Conservation (phyloP, 2,888 invertebrate genomes). For the Ochropleura leucogaster region DNA sequence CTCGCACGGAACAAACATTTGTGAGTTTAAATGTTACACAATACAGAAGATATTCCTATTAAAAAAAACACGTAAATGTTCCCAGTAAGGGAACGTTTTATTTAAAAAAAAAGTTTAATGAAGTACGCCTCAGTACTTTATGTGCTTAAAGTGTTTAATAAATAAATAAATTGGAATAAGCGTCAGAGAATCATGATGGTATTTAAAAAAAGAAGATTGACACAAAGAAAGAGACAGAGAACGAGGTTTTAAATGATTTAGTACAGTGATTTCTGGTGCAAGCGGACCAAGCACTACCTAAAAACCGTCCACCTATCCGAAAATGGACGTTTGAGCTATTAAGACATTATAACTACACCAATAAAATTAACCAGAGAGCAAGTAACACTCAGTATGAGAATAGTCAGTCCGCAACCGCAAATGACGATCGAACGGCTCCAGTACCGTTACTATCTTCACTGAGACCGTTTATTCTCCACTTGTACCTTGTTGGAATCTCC, state of each 20-base stretch:
- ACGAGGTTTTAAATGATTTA: neutral
- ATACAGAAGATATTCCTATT: too few species aligned
- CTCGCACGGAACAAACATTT: too few species aligned
- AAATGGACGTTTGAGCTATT: constrained; percentile 7
- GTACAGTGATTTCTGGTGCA: neutral
- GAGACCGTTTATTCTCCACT: constrained; percentile 43
- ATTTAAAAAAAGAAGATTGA: neutral
- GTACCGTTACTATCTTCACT: constrained; percentile 20
- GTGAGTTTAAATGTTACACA: too few species aligned
- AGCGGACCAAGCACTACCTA: neutral
- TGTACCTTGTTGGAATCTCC: constrained; percentile 32
- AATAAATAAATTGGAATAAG: too few species aligned
- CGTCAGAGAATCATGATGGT: too few species aligned
- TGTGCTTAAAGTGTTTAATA: too few species aligned
- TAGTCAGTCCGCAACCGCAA: constrained; percentile 39
- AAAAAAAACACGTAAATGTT: too few species aligned
- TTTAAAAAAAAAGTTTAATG: too few species aligned
- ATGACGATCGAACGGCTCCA: constrained; percentile 36
- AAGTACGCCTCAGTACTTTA: too few species aligned
- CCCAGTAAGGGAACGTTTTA: too few species aligned
- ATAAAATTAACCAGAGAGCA: constrained; percentile 32
- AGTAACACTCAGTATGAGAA: constrained; percentile 31
- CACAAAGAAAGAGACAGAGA: neutral
- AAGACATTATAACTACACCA: constrained; percentile 27
- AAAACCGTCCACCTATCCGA: neutral